Conservation (phyloP, 2,888 invertebrate species). For the Drosophila stalkeri region DNA sequence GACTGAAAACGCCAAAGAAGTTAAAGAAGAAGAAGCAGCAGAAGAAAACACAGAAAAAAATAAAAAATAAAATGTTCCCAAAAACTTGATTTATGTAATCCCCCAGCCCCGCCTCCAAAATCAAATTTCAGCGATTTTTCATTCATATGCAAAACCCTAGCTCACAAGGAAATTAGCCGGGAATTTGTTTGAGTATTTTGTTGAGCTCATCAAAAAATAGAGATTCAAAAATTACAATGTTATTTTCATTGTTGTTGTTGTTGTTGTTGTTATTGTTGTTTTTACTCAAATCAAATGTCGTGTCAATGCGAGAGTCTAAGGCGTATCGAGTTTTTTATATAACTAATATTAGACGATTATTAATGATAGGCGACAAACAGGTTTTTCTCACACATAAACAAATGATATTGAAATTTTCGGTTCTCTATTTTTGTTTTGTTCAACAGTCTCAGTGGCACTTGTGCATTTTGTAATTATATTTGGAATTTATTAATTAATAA, state of each 20-base stretch:
- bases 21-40: background rate
- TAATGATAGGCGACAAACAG: slow-evolving; percentile 45
- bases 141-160: slow-evolving; percentile 72
- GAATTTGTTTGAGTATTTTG: slow-evolving; percentile 35
- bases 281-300: slow-evolving; percentile 36
- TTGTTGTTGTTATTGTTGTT: slow-evolving; percentile 8
- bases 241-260: slow-evolving; percentile 7
- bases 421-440: background rate
- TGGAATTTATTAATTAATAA: slow-evolving; percentile 2
- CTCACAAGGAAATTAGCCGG: slow-evolving; percentile 22
- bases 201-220: slow-evolving; percentile 59
- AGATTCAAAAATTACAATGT: slow-evolving; percentile 19
- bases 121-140: slow-evolving; percentile 70
- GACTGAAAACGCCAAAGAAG: slow-evolving; percentile 7
- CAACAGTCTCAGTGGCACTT: background rate
- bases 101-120: slow-evolving; percentile 20
- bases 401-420: background rate
- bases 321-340: slow-evolving; percentile 43
- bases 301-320: slow-evolving; percentile 43
- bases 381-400: slow-evolving; percentile 47
- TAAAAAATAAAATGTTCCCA: slow-evolving; percentile 30
- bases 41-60: background rate
- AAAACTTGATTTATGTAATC: slow-evolving; percentile 62
- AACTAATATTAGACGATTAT: slow-evolving; percentile 35
- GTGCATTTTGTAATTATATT: background rate